Evolutionary conservation across 2,888 invertebrate species (phyloP), one percentile per base, ranked within the genome.

Genomic region (Zygaena filipendulae): DNA sequence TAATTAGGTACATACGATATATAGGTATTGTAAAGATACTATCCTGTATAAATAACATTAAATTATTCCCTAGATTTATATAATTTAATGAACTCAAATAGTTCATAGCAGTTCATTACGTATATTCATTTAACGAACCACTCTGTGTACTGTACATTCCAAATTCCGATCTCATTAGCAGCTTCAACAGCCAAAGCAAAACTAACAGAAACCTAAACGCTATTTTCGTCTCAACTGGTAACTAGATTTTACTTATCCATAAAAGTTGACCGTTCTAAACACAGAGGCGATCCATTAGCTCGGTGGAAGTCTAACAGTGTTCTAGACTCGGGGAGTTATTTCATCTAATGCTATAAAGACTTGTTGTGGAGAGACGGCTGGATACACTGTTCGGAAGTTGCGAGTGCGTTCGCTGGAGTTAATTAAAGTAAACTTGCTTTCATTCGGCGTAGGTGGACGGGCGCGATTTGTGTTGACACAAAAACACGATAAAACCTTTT

Each of bases 261-360:
- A 68, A 69, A 72, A 74, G 70, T 75, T 72, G 42, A 36, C 38
- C 61, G 55, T 51, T 61, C 68, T 68, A 69, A 70, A 68, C 71
- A 69, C 54, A 54, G 64, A 54, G 52, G 59, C 69, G 68, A 66
- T 71, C 75, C 77, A 75, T 77, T 77, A 75, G 70, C 52, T 40
- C 38, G 38, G 44, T 39, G 44, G 52, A 63, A 69, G 70, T 67
- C 64, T 58, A 59, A 57, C 69, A 59, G 47, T 63, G 70, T 67
- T 59, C 58, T 57, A 50, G n/a, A n/a, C n/a, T n/a, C n/a, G n/a
- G n/a, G 54, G 56, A 62, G 62, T 61, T 69, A 66, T 69, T 63
- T 57, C 58, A 57, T 59, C 55, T 75, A 75, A 74, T 69, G 55
- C 66, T 68, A 63, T 77, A 72, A 74, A 75, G 72, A 72, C 75